Evolutionary conservation across 2,888 invertebrate species (phyloP).

Genomic region (Electrophaes corylata): DNA sequence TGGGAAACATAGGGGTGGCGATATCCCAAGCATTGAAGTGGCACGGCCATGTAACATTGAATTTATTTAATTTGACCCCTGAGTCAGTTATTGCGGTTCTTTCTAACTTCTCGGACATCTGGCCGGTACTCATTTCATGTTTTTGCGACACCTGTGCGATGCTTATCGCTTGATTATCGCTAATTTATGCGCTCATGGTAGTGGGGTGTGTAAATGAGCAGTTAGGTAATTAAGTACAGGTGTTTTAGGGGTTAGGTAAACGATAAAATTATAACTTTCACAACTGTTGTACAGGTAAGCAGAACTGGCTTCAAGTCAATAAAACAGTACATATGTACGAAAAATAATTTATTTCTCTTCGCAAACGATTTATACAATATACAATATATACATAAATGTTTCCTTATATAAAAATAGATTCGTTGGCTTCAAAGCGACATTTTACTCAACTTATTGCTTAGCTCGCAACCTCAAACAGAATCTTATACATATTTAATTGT

Average conservation of each 20-base stretch:
- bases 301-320: conserved; percentile 12
- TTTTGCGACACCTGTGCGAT: conserved; percentile 61
- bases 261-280: not conserved
- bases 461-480: conserved; percentile 22
- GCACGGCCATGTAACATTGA: conserved; percentile 57
- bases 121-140: conserved; percentile 44
- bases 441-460: conserved; percentile 12
- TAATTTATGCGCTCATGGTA: conserved; percentile 49
- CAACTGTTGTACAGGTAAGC: not conserved
- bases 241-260: conserved; percentile 25
- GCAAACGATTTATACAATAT: conserved; percentile 45
- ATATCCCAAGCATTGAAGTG: conserved; percentile 79
- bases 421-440: conserved; percentile 9
- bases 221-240: conserved; percentile 29
- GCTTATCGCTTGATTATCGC: conserved; percentile 50
- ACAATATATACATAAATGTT: conserved; percentile 46
- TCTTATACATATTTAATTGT: too few species aligned
- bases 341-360: conserved; percentile 60
- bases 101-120: conserved; percentile 45
- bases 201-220: conserved; percentile 32
- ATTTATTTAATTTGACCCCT: conserved; percentile 53
- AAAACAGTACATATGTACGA: conserved; percentile 32
- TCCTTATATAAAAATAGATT: conserved; percentile 5
- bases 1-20: conserved; percentile 81
- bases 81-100: conserved; percentile 31